Base-by-base conservation (phyloP, 2,113 vertebrate species). In the Labeo catla region DNA sequence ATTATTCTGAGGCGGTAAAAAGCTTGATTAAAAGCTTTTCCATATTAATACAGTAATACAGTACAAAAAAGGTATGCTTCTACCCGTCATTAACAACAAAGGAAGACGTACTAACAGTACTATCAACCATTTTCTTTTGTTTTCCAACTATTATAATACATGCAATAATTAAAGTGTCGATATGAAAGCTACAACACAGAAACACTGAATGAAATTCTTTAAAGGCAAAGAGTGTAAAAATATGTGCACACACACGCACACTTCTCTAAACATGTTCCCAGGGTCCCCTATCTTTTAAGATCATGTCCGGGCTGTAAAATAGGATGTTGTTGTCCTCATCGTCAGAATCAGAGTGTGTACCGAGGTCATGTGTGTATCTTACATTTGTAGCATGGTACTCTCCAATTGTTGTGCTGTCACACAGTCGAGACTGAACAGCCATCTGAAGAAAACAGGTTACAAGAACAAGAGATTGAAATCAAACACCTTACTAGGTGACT, bases 261-360 rank as follows among this genome's bases (percentile, higher is more conserved):
- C 54, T 61, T 66, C 43, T 34, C 63, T 39, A 86, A 66, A 86
- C 59, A 78, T n/a, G 15, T 52, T 54, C 59, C 83, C 70, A 84
- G 88, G 95, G 93, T 85, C 93, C 94, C 93, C 95, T 92, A 93
- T 93, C 95, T 93, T 94, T 92, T 45, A 93, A 95, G 93, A 95
- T 95, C 95, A 95, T 94, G 87, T 95, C 91, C 84, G 95, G 96
- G 86, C 95, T 95, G 93, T 93, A 95, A 93, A 96, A 96, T 90
- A 96, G 91, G 90, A 93, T 34, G 6, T 93, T 94, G 93, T 93
- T 93, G 95, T 96, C 93, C 78, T 90, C 90, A 50, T 85, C 93
- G 86, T 96, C 94, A 79, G 93, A 93, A 47, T 91, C 94, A 76
- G 95, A 95, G 88, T 80, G 86, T 86, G 94, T 95, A 90, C 87